Percentiles rank a stretch among this genome's conserved stretches.
These are phyloP conservation scores for Drosophila melanogaster DNA, from an alignment of 1,140 invertebrate species.

Conservation along the genomic window Release_6_plus_ISO1_MT NT_037436.4:7642501-7643000, in stretches of 20 bases:
- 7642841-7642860: slow-evolving; percentile 3
- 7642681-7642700: slow-evolving; percentile 57
- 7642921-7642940: slow-evolving; percentile 54
- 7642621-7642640: not conserved
- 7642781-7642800: slow-evolving; percentile 59
- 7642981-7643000: too few species aligned
- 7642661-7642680: slow-evolving; percentile 29
- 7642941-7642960: not conserved
- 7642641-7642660: slow-evolving; percentile 8
- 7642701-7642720: slow-evolving; percentile 49
- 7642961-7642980: too few species aligned
- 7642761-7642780: slow-evolving; percentile 81
- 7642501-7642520: slow-evolving; percentile 1
- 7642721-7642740: slow-evolving; percentile 67
- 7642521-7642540: slow-evolving; percentile 39
- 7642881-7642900: slow-evolving; percentile 83
- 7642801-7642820: not conserved
- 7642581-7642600: slow-evolving; percentile 30
- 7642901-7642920: slow-evolving; percentile 83
- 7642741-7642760: slow-evolving; percentile 81
- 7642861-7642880: slow-evolving; percentile 74
- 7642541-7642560: slow-evolving; percentile 38
- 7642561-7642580: slow-evolving; percentile 19
- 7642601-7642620: not conserved
- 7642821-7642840: not conserved